Base-by-base conservation (phyloP, 2,113 vertebrate species). In the Bubo bubo region DNA sequence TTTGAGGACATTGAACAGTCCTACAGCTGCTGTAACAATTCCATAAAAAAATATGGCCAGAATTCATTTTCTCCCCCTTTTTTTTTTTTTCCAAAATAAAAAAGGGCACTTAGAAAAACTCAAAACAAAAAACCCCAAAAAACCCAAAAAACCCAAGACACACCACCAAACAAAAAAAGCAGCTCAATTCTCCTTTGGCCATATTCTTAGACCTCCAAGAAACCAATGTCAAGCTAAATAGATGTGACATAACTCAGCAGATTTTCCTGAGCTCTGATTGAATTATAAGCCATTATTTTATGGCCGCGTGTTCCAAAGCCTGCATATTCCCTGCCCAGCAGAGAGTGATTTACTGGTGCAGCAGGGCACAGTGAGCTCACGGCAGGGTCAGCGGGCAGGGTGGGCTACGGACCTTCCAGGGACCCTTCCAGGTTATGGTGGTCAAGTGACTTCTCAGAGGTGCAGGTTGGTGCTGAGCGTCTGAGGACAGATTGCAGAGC, bases 181-280 rank as follows among this genome's bases (percentile, higher is more conserved):
- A 96, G 76, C 64, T 94, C 86, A 90, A 52, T 95, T 96, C 87
- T 86, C 70, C 86, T 84, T 85, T 83, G 37, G 19, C 86, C 91
- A 73, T 34, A 56, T 96, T 93, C 79, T 79, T 63, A 41, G 88
- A 95, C 71, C 79, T 94, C 97, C 83, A 96, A 75, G 95, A 91
- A 96, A 64, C 73, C 60, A 39, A 8, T 23, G 73, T 79, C 91
- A 94, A 60, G 73, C 70, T 93, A 93, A 94, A 94, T 4, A 96
- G 95, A 95, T 37, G 63, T 41, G 52, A 26, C 88, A 67, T 39
- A 97, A 92, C 76, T 88, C 18, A 45, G 67, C 55, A 79, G 86
- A 87, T 97, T 98, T 80, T 94, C 92, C 95, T 62, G 73, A 86
- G 81, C 87, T 93, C 63, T 95, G 86, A 95, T 86, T 95, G 96